These are phyloP conservation scores for Hipparchia semele DNA, from an alignment of 2,888 invertebrate species.

Conservation along the genomic window DNA sequence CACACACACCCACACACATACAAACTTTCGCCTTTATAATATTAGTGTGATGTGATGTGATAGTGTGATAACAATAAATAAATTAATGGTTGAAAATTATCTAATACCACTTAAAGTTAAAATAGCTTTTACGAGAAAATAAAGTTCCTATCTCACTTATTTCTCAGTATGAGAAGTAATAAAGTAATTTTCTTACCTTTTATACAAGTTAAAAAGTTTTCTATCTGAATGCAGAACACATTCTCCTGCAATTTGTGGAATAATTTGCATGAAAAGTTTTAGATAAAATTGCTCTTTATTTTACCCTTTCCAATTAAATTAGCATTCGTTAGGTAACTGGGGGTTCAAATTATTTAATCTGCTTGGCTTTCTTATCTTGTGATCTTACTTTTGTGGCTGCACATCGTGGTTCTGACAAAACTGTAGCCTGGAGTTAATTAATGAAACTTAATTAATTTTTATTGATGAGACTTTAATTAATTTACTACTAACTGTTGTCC, in stretches of 20 bases:
- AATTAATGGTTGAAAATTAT: not conserved
- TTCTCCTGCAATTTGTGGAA: slow-evolving; percentile 39
- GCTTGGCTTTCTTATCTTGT: not conserved
- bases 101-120: not conserved
- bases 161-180: slow-evolving; percentile 28
- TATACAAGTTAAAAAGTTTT: slow-evolving; percentile 35
- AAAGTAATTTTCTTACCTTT: slow-evolving; percentile 32
- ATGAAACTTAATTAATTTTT: not conserved
- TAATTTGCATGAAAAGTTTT: slow-evolving; percentile 41
- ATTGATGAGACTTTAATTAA: no score
- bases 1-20: no score
- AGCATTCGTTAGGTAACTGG: slow-evolving; percentile 18
- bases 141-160: slow-evolving; percentile 19
- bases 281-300: slow-evolving; percentile 27
- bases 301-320: slow-evolving; percentile 23
- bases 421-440: not conserved
- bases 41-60: no score
- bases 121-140: slow-evolving; percentile 14
- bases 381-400: not conserved
- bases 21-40: no score
- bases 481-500: no score
- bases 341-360: slow-evolving; percentile 13
- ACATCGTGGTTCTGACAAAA: not conserved
- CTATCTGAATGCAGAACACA: slow-evolving; percentile 41
- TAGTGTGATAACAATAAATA: no score